These are phyloP conservation scores for Salticus scenicus DNA, from an alignment of 2,888 invertebrate genomes.

Conservation along the genomic window DNA sequence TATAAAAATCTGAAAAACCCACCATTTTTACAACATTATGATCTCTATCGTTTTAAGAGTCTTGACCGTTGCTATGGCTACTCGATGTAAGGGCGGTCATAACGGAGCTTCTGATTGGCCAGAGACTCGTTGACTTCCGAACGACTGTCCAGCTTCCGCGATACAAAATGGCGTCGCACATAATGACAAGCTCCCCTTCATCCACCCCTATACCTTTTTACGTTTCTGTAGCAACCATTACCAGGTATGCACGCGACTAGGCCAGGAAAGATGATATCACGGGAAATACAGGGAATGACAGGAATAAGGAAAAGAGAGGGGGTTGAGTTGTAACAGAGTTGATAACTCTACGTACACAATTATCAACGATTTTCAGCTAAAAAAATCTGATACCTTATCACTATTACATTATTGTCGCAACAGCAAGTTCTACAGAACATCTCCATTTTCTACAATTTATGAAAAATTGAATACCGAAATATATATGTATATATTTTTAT, in stretches of 20 bases:
- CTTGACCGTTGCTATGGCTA: conserved; percentile 60
- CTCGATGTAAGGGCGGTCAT: conserved; percentile 38
- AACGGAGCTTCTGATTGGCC: conserved; percentile 67
- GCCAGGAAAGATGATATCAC: conserved; percentile 53
- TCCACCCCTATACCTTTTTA: neutral
- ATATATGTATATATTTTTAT: too few relatives aligned
- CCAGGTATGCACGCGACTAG: conserved; percentile 56
- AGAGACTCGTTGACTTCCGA: conserved; percentile 65
- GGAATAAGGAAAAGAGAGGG: conserved; percentile 4
- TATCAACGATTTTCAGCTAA: too few relatives aligned
- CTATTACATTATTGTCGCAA: too few relatives aligned
- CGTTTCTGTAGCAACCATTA: conserved; percentile 51
- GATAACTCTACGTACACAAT: too few relatives aligned
- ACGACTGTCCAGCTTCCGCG: conserved; percentile 68
- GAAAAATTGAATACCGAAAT: too few relatives aligned
- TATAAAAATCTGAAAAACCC: conserved; percentile 13
- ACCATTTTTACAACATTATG: conserved; percentile 3
- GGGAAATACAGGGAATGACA: conserved; percentile 16
- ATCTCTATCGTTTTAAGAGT: conserved; percentile 31
- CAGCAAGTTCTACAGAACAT: too few relatives aligned
- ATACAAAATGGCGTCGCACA: conserved; percentile 58
- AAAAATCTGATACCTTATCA: too few relatives aligned
- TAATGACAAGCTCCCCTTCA: conserved; percentile 55
- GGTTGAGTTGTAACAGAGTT: neutral
- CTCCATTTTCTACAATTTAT: too few relatives aligned